Base-by-base conservation (phyloP, 2,888 invertebrate species). In the Drymonia ruficornis region DNA sequence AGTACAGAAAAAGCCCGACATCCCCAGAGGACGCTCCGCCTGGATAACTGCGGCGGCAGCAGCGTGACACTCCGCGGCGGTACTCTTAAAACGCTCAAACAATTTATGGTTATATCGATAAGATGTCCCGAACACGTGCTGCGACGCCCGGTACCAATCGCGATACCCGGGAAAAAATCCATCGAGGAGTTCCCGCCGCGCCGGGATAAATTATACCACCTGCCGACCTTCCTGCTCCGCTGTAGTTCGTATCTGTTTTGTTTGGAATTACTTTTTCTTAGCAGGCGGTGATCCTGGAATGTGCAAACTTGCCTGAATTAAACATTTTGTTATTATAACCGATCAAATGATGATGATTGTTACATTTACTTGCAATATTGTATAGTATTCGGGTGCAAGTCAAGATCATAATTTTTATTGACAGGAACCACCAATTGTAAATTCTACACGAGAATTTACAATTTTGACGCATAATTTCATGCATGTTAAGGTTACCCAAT, bases 41-140 rank as follows among this genome's bases (percentile, higher is more conserved):
- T 53, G 59, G 62, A 73, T 60, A 68, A 65, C 59, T n/a, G 44
- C 34, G n/a, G 50, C 62, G 54, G 56, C 52, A 44, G 50, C 11
- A 53, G 58, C 49, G 53, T 62, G 55, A 58, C 59, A 56, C 55
- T 55, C 55, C 47, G 51, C 52, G 52, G 44, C 50, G 56, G 52
- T 55, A 43, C 62, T 72, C 59, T 67, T 59, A 65, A 71, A 73
- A 75, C 61, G 59, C 66, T 60, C 66, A 68, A 76, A 76, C 74
- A 77, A 82, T 81, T 81, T 82, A 81, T 81, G 73, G 73, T 58
- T 66, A 65, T 63, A 65, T 70, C 76, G 82, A 81, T 82, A 83
- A 80, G 76, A 77, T 70, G 71, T 60, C 64, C 57, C 59, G 69
- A 70, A 74, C 70, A 74, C 63, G 61, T 71, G 71, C 62, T 69